Percentiles rank a stretch among this genome's conserved stretches.
Conservation (phyloP, 2,113 vertebrate species). For the Nerophis lumbriciformis region DNA sequence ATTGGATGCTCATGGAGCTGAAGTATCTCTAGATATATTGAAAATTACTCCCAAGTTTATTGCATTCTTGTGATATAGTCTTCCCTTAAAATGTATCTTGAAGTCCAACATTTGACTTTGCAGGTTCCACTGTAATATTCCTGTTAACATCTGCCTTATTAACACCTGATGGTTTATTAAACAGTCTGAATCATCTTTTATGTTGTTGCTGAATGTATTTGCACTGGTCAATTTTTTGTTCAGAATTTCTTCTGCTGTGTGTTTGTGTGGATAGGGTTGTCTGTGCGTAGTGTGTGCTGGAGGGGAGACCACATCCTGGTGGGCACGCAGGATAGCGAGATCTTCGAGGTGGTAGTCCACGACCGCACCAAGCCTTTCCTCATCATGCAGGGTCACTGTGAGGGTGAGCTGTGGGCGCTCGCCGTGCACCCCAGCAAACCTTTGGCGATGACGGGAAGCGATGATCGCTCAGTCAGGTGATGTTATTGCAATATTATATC, state of each 20-base stretch:
- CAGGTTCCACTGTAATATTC: slow-evolving; percentile 10
- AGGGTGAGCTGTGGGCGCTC: slow-evolving; percentile 98
- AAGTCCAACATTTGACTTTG: too few species aligned
- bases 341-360: slow-evolving; percentile 97
- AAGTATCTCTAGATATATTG: too few species aligned
- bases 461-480: slow-evolving; percentile 95
- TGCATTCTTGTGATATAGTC: too few species aligned
- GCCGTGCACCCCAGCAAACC: slow-evolving; percentile 96
- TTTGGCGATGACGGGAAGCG: slow-evolving; percentile 94
- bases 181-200: slow-evolving; percentile 33
- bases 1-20: too few species aligned
- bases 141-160: slow-evolving; percentile 26
- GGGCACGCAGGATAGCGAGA: slow-evolving; percentile 97
- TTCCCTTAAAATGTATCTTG: too few species aligned
- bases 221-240: neutral
- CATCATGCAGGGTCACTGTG: slow-evolving; percentile 98
- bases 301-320: slow-evolving; percentile 95
- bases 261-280: slow-evolving; percentile 76
- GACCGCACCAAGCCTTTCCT: slow-evolving; percentile 97
- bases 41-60: too few species aligned
- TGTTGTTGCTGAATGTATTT: slow-evolving; percentile 12
- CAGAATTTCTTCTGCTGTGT: slow-evolving; percentile 10
- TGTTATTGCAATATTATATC: neutral
- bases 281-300: slow-evolving; percentile 97
- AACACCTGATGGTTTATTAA: slow-evolving; percentile 31